Percentiles rank a stretch among this genome's conserved stretches.
These are phyloP conservation scores for Melanotaenia parkinsoni DNA, from an alignment of 2,797 vertebrate genomes.

Conservation along the genomic window DNA sequence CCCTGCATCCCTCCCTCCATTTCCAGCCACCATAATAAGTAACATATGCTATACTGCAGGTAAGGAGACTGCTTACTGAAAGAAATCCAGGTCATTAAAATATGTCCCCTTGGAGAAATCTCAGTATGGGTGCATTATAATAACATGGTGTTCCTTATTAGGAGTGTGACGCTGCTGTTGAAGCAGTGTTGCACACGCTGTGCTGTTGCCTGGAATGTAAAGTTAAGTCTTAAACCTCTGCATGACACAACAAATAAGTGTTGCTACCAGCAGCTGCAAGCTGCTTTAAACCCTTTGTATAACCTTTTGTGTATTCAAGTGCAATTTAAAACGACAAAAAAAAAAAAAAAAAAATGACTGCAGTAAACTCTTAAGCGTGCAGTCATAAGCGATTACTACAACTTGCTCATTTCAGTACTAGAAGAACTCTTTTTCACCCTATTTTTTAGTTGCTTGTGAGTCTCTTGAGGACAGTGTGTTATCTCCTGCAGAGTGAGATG, in stretches of 20 bases:
- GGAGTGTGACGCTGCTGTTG: constrained; percentile 38
- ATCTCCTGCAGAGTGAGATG: constrained; percentile 64
- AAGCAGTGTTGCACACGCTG: constrained; percentile 41
- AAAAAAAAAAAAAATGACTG: constrained; percentile 15
- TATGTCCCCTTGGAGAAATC: constrained; percentile 46
- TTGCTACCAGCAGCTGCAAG: constrained; percentile 35
- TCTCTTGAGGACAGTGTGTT: constrained; percentile 64
- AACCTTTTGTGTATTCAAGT: constrained; percentile 34
- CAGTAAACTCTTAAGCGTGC: constrained; percentile 29
- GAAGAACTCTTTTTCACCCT: constrained; percentile 35
- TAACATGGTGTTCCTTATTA: constrained; percentile 60
- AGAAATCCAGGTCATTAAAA: constrained; percentile 59
- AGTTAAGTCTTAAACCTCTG: constrained; percentile 62
- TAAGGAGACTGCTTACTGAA: constrained; percentile 36
- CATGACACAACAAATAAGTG: constrained; percentile 64
- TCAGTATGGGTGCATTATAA: constrained; percentile 45
- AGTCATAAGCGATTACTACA: constrained; percentile 39
- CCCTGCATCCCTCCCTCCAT: constrained; percentile 1
- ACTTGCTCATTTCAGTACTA: constrained; percentile 32
- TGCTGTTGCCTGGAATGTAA: constrained; percentile 54
- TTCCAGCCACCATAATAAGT: constrained; percentile 28
- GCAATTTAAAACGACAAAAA: constrained; percentile 42
- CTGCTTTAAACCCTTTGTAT: constrained; percentile 62
- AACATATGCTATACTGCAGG: constrained; percentile 25
- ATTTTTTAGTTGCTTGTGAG: constrained; percentile 61